Conservation (phyloP, 2,113 vertebrate genomes). For the Ptilorrhoa leucosticta region DNA sequence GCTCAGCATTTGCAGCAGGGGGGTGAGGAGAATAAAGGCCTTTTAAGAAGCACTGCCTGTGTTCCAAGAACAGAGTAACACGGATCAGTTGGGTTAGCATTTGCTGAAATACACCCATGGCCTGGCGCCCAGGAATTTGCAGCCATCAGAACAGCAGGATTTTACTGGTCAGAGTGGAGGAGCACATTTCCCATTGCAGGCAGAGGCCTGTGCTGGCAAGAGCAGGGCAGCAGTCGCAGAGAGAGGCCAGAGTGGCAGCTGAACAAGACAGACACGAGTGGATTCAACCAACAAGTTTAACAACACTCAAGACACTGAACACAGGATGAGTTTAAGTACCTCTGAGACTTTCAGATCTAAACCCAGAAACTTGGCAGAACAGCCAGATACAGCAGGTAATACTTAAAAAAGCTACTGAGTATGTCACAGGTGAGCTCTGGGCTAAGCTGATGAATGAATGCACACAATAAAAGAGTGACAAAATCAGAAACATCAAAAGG, state of each 20-base stretch:
- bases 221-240: fast-evolving
- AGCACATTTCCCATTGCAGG: fast-evolving
- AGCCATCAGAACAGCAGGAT: background rate
- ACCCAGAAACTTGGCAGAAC: background rate
- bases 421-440: background rate
- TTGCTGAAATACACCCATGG: background rate
- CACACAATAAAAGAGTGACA: background rate
- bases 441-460: fast-evolving
- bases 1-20: background rate
- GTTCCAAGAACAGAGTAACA: background rate
- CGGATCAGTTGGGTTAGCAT: background rate
- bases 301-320: background rate
- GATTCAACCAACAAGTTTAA: background rate
- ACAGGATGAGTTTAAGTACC: background rate
- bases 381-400: background rate
- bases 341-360: background rate
- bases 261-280: background rate
- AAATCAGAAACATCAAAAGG: background rate
- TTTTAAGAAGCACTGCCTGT: background rate
- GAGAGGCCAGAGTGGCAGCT: background rate
- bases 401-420: background rate
- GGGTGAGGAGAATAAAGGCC: background rate
- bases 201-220: background rate
- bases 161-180: background rate
- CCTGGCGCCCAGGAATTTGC: background rate